Evolutionary conservation across 2,797 vertebrate genomes (phyloP), one percentile per base, ranked within the genome.

Genomic region (Spinus olivaceus): DNA sequence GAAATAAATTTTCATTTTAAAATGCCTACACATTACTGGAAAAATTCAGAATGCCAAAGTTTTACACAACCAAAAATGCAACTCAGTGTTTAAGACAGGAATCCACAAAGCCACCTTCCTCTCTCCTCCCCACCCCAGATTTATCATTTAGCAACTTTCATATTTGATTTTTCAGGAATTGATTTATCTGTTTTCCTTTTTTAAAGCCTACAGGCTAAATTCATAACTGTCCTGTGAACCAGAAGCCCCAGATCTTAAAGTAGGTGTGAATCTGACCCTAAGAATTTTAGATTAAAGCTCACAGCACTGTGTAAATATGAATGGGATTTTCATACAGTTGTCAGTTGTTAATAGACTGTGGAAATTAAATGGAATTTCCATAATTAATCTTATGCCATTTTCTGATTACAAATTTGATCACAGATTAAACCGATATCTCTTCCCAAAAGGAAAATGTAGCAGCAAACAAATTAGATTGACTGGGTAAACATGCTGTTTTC

Each of bases 371-470:
- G 95, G 23, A 21, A 96, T 97, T 97, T 97, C 65, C 95, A 97
- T 96, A 97, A 98, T 97, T 97, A 97, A 97, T 96, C 86, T 93
- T 90, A 81, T 70, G 44, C 86, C 67, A 94, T 94, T 97, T 97
- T 97, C 81, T 94, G 97, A 97, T 97, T 97, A 97, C 81, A 95
- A 96, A 81, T 95, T 96, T 97, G 92, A 92, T 97, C 92, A 86
- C 25, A 94, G 78, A 91, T 95, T 79, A 97, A 97, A 95, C 42
- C 35, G 67, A 95, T 96, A 42, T 35, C 49, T 81, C 82, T 94
- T 96, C 72, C 41, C 73, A 81, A 94, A 90, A 92, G 42, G 41
- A 91, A 96, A 92, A 57, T 15, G 11, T 78, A 93, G 46, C 50
- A 65, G 77, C 70, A 95, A 92, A 81, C 35, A 59, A 89, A 80